These are phyloP conservation scores for Drosophila mojavensis DNA, from an alignment of 1,140 invertebrate species.

Conservation along the genomic window DNA sequence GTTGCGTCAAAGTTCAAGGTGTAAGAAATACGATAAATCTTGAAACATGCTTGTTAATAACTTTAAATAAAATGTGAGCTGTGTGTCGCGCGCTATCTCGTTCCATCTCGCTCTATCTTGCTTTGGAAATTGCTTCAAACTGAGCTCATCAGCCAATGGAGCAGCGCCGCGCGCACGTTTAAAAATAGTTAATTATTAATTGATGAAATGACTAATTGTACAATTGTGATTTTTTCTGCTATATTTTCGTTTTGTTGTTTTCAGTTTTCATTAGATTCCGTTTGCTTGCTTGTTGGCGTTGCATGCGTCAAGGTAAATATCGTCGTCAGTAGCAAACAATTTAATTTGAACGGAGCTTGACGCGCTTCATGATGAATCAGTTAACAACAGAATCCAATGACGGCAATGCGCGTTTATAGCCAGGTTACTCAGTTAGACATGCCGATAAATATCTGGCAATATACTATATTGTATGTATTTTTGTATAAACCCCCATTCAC, in stretches of 20 bases:
- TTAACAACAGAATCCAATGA: constrained; percentile 27
- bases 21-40: constrained; percentile 61
- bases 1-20: constrained; percentile 77
- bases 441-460: constrained; percentile 27
- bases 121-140: constrained; percentile 49
- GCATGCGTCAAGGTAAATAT: constrained; percentile 50
- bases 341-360: constrained; percentile 56
- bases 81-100: constrained; percentile 5
- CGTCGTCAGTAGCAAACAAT: constrained; percentile 45
- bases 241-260: constrained; percentile 11
- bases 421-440: constrained; percentile 17
- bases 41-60: constrained; percentile 35
- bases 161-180: constrained; percentile 50
- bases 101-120: constrained; percentile 16
- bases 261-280: constrained; percentile 15
- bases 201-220: constrained; percentile 76
- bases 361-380: constrained; percentile 48
- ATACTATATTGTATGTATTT: not conserved
- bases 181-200: constrained; percentile 81
- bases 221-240: constrained; percentile 52
- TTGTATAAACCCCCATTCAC: not conserved
- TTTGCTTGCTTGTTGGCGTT: constrained; percentile 14
- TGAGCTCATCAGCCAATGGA: constrained; percentile 60
- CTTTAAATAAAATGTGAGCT: not conserved
- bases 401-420: constrained; percentile 28